Percentiles rank a stretch among this genome's conserved stretches.
phyloP scores from a whole-genome alignment of 2,113 vertebrate species.

The Camelus dromedarius region DNA sequence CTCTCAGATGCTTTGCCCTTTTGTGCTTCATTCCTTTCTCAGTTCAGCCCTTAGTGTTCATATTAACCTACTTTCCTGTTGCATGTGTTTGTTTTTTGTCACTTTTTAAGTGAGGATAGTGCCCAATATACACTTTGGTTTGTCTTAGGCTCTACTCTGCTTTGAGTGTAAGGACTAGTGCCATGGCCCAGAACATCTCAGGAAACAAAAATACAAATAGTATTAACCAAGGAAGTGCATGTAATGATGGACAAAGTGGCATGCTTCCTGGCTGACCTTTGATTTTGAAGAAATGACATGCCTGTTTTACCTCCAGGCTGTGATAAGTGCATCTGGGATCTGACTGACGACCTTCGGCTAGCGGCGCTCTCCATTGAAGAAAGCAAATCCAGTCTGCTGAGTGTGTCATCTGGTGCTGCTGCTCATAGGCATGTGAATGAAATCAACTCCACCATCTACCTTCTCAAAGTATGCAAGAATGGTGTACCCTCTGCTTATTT shows the following conservation, averaged over 20 bases:
- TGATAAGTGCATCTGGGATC: conserved; percentile 97
- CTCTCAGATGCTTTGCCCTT: not conserved
- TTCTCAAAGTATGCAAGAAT: conserved; percentile 87
- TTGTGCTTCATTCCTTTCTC: not conserved
- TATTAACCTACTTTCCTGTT: not conserved
- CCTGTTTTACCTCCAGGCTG: conserved; percentile 89
- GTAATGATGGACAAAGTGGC: not conserved
- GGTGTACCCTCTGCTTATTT: not conserved
- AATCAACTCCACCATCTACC: conserved; percentile 92
- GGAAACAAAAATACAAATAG: conserved; percentile 8
- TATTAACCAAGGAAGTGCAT: not conserved
- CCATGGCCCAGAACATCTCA: not conserved
- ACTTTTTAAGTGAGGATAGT: not conserved
- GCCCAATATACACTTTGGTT: not conserved
- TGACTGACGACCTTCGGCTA: conserved; percentile 93
- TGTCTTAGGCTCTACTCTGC: not conserved
- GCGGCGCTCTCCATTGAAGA: conserved; percentile 92
- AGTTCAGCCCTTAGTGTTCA: not conserved
- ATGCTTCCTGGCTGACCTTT: not conserved
- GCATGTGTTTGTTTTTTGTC: not conserved
- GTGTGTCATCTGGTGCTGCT: conserved; percentile 95
- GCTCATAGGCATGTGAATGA: conserved; percentile 93
- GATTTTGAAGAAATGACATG: conserved; percentile 12
- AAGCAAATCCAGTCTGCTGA: conserved; percentile 91
- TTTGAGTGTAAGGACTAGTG: not conserved